These are phyloP conservation scores for Euzophera pinguis DNA, from an alignment of 2,888 invertebrate species.

Conservation along the genomic window DNA sequence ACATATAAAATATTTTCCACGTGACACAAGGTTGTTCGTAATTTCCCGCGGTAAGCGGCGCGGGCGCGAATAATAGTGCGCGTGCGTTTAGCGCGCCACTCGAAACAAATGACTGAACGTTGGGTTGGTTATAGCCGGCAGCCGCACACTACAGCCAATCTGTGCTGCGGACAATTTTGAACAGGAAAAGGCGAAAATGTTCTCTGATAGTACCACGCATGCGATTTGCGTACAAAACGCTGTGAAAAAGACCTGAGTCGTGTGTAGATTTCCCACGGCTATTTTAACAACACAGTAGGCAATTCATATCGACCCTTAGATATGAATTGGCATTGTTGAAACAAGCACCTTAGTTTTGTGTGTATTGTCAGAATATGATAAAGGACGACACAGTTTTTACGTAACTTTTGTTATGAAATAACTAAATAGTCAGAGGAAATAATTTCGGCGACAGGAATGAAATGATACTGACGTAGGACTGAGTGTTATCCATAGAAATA, in stretches of 20 bases:
- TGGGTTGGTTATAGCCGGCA: constrained; percentile 23
- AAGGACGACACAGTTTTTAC: constrained; percentile 21
- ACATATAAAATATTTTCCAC: constrained; percentile 28
- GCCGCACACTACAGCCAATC: constrained; percentile 24
- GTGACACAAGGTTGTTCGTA: constrained; percentile 37
- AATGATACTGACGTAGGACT: no score
- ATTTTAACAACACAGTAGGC: constrained; percentile 36
- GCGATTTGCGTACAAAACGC: constrained; percentile 22
- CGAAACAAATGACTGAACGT: constrained; percentile 50
- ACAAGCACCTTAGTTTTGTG: constrained; percentile 34
- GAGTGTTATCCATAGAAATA: no score
- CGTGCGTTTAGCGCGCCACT: constrained; percentile 62
- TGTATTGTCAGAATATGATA: constrained; percentile 30
- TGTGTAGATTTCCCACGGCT: constrained; percentile 44
- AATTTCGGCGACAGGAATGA: no score
- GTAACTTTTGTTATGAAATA: background rate
- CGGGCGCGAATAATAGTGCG: constrained; percentile 38
- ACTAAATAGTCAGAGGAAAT: no score
- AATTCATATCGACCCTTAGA: constrained; percentile 50
- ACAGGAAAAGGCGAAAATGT: constrained; percentile 26
- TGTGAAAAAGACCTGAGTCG: constrained; percentile 23
- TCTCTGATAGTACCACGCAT: constrained; percentile 18
- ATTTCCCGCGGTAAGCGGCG: constrained; percentile 34
- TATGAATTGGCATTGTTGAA: constrained; percentile 54
- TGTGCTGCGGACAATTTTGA: constrained; percentile 28